Percentiles rank a stretch among this genome's conserved stretches.
Evolutionary conservation across 1,140 invertebrate genomes (phyloP).

Genomic region (Listronotus oregonensis): DNA sequence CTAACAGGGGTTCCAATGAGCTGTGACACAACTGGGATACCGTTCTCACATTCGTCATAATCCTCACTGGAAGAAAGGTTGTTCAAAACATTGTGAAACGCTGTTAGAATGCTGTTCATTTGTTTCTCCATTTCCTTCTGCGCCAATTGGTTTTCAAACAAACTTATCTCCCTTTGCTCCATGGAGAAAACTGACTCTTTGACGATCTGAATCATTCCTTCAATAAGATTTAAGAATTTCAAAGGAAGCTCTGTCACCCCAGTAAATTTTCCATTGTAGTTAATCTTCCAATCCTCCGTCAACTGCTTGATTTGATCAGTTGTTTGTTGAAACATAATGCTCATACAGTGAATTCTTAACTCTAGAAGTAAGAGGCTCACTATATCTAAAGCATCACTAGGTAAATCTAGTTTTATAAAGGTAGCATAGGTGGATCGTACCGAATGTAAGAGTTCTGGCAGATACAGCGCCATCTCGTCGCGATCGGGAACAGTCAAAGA

Average conservation of each 20-base stretch:
- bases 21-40: slow-evolving; percentile 64
- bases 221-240: slow-evolving; percentile 80
- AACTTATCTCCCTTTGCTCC: slow-evolving; percentile 70
- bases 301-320: slow-evolving; percentile 79
- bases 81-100: slow-evolving; percentile 68
- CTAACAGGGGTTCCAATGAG: slow-evolving; percentile 66
- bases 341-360: slow-evolving; percentile 85
- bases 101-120: slow-evolving; percentile 73
- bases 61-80: slow-evolving; percentile 68
- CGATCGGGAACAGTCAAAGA: slow-evolving; percentile 58
- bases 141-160: slow-evolving; percentile 69
- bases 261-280: slow-evolving; percentile 79
- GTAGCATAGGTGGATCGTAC: slow-evolving; percentile 71
- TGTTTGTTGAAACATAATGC: slow-evolving; percentile 82
- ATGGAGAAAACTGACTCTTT: slow-evolving; percentile 81
- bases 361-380: slow-evolving; percentile 86
- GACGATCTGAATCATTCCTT: slow-evolving; percentile 80
- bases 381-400: slow-evolving; percentile 79
- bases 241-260: slow-evolving; percentile 86
- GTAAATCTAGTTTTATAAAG: slow-evolving; percentile 76
- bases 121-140: slow-evolving; percentile 69
- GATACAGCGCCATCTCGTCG: slow-evolving; percentile 70
- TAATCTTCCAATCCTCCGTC: slow-evolving; percentile 87
- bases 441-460: slow-evolving; percentile 77
- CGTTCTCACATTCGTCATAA: slow-evolving; percentile 63